Evolutionary conservation across 2,888 invertebrate species (phyloP), one percentile per base, ranked within the genome.

Genomic region (Ophioninae sp.): DNA sequence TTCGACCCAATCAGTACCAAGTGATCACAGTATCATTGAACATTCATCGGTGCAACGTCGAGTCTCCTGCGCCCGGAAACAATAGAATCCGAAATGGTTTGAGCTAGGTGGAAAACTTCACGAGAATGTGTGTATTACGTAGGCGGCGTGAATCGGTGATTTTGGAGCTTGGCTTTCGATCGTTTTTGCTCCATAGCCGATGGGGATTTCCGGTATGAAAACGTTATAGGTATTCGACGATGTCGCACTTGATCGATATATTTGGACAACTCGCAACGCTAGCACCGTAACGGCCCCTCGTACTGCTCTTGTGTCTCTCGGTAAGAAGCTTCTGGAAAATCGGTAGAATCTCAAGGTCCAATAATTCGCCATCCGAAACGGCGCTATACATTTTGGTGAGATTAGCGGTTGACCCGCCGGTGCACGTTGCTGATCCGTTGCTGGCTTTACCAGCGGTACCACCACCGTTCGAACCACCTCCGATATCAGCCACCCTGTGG

Each of bases 241-340:
- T 98, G 94, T 98, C 98, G 94, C 98, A 98, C 94, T 98, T 98
- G 89, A 98, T 98, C 85, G 98, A 97, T 94, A 98, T 98, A 94
- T 98, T 98, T 41, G 98, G 98, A 93, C 98, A 98, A 90, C 98
- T 98, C 88, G 97, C 96, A 79, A 97, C 97, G 87, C 96, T 96
- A 44, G 95, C 95, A 56, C 96, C 95, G 91, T 96, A 95, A 23
- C 95, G 94, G 76, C 95, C 94, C 6, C 95, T 95, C 86, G 95
- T 95, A 87, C 95, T 95, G 89, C 93, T 94, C 88, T 94, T 95
- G 89, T 97, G 97, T 85, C 97, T 94, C 91, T 97, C 97, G 3
- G 97, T 97, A 72, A 97, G 94, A n/a, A 97, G 94, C 93, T 98
- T 98, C 90, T 98, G 97, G 94, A 98, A 98, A 91, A 98, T 98